Evolutionary conservation across 2,888 invertebrate species (phyloP).

Genomic region (Scaptomyza caliginosa): DNA sequence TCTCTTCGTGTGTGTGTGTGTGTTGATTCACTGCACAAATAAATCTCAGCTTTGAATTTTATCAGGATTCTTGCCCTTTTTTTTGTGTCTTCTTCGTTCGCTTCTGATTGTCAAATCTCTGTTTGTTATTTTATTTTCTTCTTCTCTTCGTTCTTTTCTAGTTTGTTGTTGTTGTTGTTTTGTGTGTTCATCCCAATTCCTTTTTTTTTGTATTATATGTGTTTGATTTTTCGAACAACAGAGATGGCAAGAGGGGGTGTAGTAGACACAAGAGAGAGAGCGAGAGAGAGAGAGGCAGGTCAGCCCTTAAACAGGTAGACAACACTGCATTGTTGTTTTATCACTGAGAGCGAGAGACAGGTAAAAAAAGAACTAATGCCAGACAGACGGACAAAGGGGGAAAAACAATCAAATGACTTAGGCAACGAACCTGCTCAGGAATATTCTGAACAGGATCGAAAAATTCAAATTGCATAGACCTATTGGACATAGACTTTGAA

Average conservation of each 20-base stretch:
- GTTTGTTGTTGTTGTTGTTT: too few relatives aligned
- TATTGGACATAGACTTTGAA: not conserved
- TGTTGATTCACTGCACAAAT: slow-evolving; percentile 76
- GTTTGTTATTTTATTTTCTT: slow-evolving; percentile 19
- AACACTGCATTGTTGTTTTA: slow-evolving; percentile 71
- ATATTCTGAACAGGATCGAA: slow-evolving; percentile 21
- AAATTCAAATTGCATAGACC: slow-evolving; percentile 31
- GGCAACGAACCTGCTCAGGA: slow-evolving; percentile 47
- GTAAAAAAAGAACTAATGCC: slow-evolving; percentile 62
- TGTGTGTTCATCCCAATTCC: slow-evolving; percentile 23
- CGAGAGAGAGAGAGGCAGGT: slow-evolving; percentile 11
- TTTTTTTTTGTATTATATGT: not conserved
- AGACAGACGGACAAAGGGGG: slow-evolving; percentile 47
- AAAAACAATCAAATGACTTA: slow-evolving; percentile 46
- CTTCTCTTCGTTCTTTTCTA: slow-evolving; percentile 14
- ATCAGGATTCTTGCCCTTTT: slow-evolving; percentile 71
- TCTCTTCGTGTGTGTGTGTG: slow-evolving; percentile 23
- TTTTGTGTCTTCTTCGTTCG: slow-evolving; percentile 35
- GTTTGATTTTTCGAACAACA: slow-evolving; percentile 28
- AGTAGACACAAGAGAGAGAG: not conserved
- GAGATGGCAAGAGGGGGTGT: too few relatives aligned
- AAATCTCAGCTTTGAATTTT: slow-evolving; percentile 75
- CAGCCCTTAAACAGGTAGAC: slow-evolving; percentile 68
- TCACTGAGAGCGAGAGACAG: slow-evolving; percentile 46
- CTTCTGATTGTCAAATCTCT: slow-evolving; percentile 65